phyloP scores from a whole-genome alignment of 2,888 invertebrate genomes.

The Eristalis pertinax region DNA sequence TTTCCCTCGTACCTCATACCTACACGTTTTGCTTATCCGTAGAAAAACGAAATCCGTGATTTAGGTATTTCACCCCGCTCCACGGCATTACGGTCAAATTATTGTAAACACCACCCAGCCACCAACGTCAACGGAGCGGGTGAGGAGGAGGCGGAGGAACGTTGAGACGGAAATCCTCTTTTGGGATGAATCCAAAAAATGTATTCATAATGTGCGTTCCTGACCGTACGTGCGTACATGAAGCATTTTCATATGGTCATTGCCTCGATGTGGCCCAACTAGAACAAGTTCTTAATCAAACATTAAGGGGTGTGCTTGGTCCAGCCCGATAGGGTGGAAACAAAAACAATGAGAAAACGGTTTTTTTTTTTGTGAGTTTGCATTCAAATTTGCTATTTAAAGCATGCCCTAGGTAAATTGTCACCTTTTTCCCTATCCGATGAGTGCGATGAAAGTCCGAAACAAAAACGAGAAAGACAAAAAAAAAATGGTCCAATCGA shows the following conservation, averaged over 20 bases:
- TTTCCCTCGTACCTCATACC: conserved; percentile 24
- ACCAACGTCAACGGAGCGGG: conserved; percentile 12
- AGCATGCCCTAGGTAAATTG: conserved; percentile 71
- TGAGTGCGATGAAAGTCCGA: conserved; percentile 8
- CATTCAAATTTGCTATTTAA: conserved; percentile 69
- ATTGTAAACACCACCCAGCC: conserved; percentile 57
- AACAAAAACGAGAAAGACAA: conserved; percentile 37
- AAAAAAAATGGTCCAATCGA: conserved; percentile 68
- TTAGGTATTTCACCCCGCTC: conserved; percentile 39
- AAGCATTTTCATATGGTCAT: conserved; percentile 59
- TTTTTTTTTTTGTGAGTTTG: conserved; percentile 66
- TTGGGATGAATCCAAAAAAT: conserved; percentile 60
- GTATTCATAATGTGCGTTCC: conserved; percentile 55
- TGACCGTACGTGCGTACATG: conserved; percentile 66
- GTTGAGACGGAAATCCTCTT: conserved; percentile 59
- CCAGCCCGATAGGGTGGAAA: conserved; percentile 50
- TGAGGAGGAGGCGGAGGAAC: conserved; percentile 4
- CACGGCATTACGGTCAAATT: conserved; percentile 63
- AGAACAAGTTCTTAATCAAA: conserved; percentile 68
- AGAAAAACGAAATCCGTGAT: conserved; percentile 63
- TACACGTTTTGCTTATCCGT: conserved; percentile 59
- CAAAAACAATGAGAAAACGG: not conserved
- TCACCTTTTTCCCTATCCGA: conserved; percentile 51
- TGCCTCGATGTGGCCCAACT: conserved; percentile 40
- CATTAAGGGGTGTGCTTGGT: conserved; percentile 58